phyloP scores from a whole-genome alignment of 2,113 vertebrate species.

The Gasterosteus nipponicus region DNA sequence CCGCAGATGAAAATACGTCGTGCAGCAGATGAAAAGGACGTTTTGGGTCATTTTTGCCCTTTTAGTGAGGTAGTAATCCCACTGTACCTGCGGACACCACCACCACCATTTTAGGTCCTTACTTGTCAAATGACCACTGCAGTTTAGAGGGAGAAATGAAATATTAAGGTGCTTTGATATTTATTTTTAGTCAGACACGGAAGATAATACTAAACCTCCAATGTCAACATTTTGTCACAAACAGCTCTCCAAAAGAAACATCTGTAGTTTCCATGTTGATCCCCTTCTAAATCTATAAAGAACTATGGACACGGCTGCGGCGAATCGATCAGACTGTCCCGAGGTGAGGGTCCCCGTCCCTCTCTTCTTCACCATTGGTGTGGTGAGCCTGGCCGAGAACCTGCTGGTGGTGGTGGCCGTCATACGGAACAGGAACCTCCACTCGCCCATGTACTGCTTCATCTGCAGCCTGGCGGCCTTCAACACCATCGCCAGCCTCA shows the following conservation, averaged over 20 bases:
- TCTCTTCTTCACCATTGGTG: slow-evolving; percentile 88
- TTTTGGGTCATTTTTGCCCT: not conserved
- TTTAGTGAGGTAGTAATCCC: not conserved
- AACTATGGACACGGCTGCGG: slow-evolving; percentile 41
- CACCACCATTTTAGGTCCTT: not conserved
- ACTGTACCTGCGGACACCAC: not conserved
- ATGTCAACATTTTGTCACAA: not conserved
- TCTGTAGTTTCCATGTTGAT: not conserved
- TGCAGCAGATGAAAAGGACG: not conserved
- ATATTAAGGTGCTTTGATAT: not conserved
- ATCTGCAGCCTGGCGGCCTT: slow-evolving; percentile 95
- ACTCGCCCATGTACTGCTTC: slow-evolving; percentile 95
- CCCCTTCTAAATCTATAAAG: not conserved
- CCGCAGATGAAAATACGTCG: not conserved
- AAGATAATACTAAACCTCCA: not conserved
- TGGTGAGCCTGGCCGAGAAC: slow-evolving; percentile 89
- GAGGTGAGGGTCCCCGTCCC: slow-evolving; percentile 85
- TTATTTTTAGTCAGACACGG: not conserved
- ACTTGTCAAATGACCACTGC: not conserved
- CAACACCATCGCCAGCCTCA: slow-evolving; percentile 90
- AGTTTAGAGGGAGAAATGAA: not conserved
- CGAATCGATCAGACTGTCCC: slow-evolving; percentile 82
- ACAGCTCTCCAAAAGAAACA: not conserved
- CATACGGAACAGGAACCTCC: slow-evolving; percentile 89
- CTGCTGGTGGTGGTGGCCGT: slow-evolving; percentile 90